These are phyloP conservation scores for Salvelinus namaycush DNA, from an alignment of 2,113 vertebrate species.

Conservation along the genomic window DNA sequence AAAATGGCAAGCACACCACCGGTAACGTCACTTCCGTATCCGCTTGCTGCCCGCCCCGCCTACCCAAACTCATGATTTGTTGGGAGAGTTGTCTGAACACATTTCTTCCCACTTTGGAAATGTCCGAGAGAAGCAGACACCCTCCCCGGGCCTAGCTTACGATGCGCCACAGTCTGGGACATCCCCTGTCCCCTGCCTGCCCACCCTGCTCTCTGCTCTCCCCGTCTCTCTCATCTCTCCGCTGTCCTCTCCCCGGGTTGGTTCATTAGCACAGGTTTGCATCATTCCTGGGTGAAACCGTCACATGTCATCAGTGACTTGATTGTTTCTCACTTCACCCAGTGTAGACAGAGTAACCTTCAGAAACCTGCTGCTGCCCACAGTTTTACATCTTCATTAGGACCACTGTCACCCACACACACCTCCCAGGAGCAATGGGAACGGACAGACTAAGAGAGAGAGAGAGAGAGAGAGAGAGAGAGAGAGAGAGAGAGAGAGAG, in stretches of 20 bases:
- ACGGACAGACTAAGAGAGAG: neutral
- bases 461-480: neutral
- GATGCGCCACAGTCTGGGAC: too few relatives aligned
- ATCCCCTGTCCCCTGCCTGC: too few relatives aligned
- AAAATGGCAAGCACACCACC: too few relatives aligned
- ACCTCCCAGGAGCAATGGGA: neutral
- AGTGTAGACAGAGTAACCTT: conserved; percentile 70
- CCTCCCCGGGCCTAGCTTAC: too few relatives aligned
- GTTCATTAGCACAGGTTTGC: conserved; percentile 72
- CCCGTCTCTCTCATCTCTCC: conserved; percentile 40
- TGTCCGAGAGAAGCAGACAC: too few relatives aligned
- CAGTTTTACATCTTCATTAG: conserved; percentile 76
- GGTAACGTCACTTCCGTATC: too few relatives aligned
- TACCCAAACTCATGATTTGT: too few relatives aligned
- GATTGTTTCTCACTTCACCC: conserved; percentile 72
- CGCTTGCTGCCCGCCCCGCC: too few relatives aligned
- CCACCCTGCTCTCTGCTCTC: conserved; percentile 10
- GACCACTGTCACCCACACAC: conserved; percentile 53
- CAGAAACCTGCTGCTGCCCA: conserved; percentile 71
- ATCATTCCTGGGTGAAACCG: conserved; percentile 65
- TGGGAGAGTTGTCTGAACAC: too few relatives aligned
- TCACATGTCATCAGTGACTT: conserved; percentile 76
- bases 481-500: neutral
- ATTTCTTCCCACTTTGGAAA: too few relatives aligned
- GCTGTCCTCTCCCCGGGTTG: conserved; percentile 28